Evolutionary conservation across 2,113 vertebrate genomes (phyloP), one percentile per base, ranked within the genome.

Genomic region (Mirza zaza): DNA sequence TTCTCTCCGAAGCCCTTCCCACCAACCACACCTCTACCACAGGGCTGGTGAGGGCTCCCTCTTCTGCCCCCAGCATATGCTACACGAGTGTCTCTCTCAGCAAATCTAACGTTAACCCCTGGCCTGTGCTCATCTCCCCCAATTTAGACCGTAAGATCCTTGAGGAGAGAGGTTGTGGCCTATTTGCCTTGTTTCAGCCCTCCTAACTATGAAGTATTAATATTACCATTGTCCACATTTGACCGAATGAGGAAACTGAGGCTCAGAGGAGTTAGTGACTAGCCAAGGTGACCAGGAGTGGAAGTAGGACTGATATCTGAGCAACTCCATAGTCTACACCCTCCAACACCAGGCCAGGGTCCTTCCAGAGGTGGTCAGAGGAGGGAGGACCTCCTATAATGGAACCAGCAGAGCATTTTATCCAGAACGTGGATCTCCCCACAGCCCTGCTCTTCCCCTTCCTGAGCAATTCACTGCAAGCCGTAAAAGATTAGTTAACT

Each of bases 151-250:
- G 34, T 6, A 18, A 76, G 39, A 57, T 27, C 20, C n/a, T 5
- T 11, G 3, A 68, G 18, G n/a, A 70, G 5, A 81, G 14, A 1
- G 11, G 59, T 2, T 0, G 0, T 39, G 55, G 18, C 23, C 8
- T n/a, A 63, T 6, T 20, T 6, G 29, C 18, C 82, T 80, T 42
- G 0, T 59, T 57, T 68, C 13, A 42, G 76, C n/a, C 91, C 34
- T 65, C 7, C 0, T n/a, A 76, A 80, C 57, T 27, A 87, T 34
- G 23, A 29, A 68, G 42, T 34, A 25, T 6, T 11, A n/a, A 48
- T n/a, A 36, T 0, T 1, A 36, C 57, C 45, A 34, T 0, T 3
- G 67, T 45, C 65, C 29, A 18, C 27, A 80, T 39, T 63, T 79
- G 91, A 71, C 55, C 23, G 4, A 39, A 50, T 18, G 61, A 76